Percentiles rank a stretch among this genome's conserved stretches.
Evolutionary conservation across 2,888 invertebrate genomes (phyloP).

Genomic region (Agrochola macilenta): DNA sequence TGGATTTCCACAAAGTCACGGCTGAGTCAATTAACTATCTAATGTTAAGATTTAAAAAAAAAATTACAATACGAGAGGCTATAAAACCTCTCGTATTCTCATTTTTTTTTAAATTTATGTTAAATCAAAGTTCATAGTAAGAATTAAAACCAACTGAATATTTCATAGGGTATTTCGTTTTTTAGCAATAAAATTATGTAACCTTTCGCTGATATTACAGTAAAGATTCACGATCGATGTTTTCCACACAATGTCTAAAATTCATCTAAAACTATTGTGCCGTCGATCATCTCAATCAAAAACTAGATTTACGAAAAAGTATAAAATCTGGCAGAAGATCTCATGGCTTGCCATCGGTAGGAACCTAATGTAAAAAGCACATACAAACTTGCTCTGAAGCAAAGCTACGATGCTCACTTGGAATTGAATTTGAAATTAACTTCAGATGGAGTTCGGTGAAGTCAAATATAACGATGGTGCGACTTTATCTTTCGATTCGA

Average conservation of each 20-base stretch:
- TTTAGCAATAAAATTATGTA: background rate
- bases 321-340: background rate
- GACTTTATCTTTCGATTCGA: background rate
- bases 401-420: slow-evolving; percentile 15
- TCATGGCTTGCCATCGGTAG: background rate
- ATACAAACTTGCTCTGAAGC: slow-evolving; percentile 28
- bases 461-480: slow-evolving; percentile 23
- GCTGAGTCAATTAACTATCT: no score
- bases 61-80: background rate
- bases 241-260: background rate
- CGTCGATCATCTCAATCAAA: background rate
- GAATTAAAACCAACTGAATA: no score
- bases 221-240: background rate
- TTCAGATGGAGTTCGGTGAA: slow-evolving; percentile 29
- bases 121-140: background rate
- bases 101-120: no score
- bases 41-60: no score
- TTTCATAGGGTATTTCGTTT: background rate
- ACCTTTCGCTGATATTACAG: background rate
- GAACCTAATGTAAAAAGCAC: slow-evolving; percentile 6
- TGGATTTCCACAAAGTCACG: no score
- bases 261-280: background rate
- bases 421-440: slow-evolving; percentile 45
- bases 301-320: background rate
- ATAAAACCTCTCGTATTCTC: no score